Evolutionary conservation across 2,797 vertebrate species (phyloP).

Genomic region (Clangula hyemalis): DNA sequence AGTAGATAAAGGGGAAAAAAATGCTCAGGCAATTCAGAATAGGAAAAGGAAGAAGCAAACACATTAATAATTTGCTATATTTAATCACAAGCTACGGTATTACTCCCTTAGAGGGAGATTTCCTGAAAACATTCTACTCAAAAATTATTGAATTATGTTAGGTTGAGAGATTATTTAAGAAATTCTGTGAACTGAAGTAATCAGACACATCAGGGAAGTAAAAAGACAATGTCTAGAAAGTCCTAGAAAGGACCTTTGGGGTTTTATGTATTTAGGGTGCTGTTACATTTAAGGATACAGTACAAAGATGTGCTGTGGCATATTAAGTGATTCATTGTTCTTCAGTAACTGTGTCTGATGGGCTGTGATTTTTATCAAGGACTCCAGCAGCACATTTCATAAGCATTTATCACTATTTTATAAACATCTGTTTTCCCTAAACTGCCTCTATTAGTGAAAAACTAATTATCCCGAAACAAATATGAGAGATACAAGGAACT

Average conservation of each 20-base stretch:
- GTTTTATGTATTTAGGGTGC: not conserved
- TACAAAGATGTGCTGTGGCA: not conserved
- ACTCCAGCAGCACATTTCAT: not conserved
- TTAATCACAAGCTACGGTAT: not conserved
- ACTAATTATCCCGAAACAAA: not conserved
- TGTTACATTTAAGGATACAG: not conserved
- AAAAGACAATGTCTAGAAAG: not conserved
- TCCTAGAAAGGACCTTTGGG: not conserved
- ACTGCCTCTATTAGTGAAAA: not conserved
- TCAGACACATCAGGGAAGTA: not conserved
- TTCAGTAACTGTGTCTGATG: not conserved
- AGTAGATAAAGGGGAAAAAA: not conserved
- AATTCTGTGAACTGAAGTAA: not conserved
- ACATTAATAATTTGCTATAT: slow-evolving; percentile 7
- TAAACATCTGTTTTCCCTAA: not conserved
- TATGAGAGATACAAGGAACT: not conserved
- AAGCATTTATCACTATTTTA: not conserved
- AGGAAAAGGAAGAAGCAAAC: not conserved
- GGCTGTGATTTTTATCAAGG: not conserved
- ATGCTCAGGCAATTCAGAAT: not conserved
- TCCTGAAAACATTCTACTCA: not conserved
- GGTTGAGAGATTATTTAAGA: not conserved
- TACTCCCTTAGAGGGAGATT: not conserved
- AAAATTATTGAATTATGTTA: not conserved
- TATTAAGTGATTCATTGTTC: not conserved